A percentile compares a stretch with the other conserved stretches of the same genome.
Conservation (phyloP, 2,888 invertebrate species). For the Bunonema sp. region DNA sequence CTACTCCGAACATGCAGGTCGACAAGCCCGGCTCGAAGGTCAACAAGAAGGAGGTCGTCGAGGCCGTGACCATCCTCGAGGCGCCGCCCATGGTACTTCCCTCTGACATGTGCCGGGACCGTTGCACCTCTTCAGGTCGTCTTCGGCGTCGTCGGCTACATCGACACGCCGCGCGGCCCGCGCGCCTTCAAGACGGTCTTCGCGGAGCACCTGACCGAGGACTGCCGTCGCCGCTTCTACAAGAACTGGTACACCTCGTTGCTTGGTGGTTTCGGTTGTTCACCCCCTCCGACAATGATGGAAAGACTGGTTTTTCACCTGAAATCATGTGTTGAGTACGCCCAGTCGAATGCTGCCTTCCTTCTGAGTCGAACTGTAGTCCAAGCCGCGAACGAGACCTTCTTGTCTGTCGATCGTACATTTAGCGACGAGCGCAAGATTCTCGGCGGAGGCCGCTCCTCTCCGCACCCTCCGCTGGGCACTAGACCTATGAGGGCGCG, state of each 20-base stretch:
- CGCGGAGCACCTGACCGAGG: slow-evolving; percentile 96
- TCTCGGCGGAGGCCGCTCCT: slow-evolving; percentile 1
- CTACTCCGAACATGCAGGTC: no score
- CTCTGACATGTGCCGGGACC: no score
- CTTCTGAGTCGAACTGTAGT: slow-evolving; percentile 3
- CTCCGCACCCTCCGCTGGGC: slow-evolving; percentile 9
- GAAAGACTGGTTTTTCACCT: slow-evolving; percentile 70
- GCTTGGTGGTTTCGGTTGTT: slow-evolving; percentile 2
- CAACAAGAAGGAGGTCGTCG: slow-evolving; percentile 98
- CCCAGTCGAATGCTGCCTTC: background rate
- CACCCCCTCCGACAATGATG: slow-evolving; percentile 66
- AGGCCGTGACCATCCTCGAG: slow-evolving; percentile 92
- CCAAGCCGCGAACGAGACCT: no score
- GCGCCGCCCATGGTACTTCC: slow-evolving; percentile 96
- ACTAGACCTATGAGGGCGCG: slow-evolving; percentile 10
- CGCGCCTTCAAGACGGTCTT: slow-evolving; percentile 85
- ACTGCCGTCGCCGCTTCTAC: slow-evolving; percentile 94
- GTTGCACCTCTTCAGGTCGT: no score
- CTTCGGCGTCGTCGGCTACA: slow-evolving; percentile 88
- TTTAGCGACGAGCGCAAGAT: slow-evolving; percentile 4
- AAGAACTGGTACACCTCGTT: slow-evolving; percentile 77
- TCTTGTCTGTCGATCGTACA: slow-evolving; percentile 4
- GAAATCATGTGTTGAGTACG: background rate
- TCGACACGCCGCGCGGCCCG: slow-evolving; percentile 91
- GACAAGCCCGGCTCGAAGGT: slow-evolving; percentile 61